Percentiles rank a stretch among this genome's conserved stretches.
phyloP scores from a whole-genome alignment of 2,113 vertebrate genomes.

The Gopherus evgoodei region DNA sequence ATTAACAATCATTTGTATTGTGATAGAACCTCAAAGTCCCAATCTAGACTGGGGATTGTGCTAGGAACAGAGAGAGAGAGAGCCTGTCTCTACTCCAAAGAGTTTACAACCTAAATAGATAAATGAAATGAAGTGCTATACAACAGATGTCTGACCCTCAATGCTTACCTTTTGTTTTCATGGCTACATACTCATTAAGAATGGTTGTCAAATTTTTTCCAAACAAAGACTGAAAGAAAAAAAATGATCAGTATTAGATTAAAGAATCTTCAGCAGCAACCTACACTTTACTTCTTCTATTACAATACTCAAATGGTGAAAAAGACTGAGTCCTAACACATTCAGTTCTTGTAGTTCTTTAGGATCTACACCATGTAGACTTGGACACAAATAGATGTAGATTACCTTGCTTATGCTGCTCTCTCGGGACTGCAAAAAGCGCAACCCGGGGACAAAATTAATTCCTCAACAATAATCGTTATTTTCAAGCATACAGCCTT shows the following conservation, averaged over 20 bases:
- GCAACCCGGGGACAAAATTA: neutral
- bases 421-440: neutral
- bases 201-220: conserved; percentile 96
- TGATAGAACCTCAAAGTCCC: neutral
- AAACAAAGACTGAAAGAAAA: conserved; percentile 90
- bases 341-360: neutral
- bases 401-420: neutral
- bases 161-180: conserved; percentile 93
- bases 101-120: neutral
- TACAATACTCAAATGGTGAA: neutral
- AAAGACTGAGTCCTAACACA: neutral
- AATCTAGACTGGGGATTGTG: neutral
- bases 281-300: neutral
- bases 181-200: conserved; percentile 94
- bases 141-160: neutral
- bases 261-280: neutral
- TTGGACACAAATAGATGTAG: neutral
- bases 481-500: neutral
- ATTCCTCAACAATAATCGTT: neutral
- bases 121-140: neutral
- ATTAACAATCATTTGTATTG: neutral
- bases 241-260: conserved; percentile 13
- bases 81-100: neutral
- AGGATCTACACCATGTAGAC: neutral
- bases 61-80: neutral